These are phyloP conservation scores for Struthidea cinerea DNA, from an alignment of 2,113 vertebrate genomes.

Conservation along the genomic window DNA sequence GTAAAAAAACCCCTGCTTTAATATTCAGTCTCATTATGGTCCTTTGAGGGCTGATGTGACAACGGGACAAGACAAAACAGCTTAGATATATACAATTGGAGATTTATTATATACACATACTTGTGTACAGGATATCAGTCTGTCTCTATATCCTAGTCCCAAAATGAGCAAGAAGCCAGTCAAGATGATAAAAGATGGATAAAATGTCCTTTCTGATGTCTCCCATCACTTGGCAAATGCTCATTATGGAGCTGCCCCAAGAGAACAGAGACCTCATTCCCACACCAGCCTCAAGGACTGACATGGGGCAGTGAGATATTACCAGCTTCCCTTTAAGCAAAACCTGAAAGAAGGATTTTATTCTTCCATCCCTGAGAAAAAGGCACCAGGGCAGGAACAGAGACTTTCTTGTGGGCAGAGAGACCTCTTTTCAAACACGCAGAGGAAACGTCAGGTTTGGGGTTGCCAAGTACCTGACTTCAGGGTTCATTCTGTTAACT, in stretches of 20 bases:
- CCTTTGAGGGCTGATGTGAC: background rate
- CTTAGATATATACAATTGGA: background rate
- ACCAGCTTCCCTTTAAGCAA: background rate
- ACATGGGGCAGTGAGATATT: background rate
- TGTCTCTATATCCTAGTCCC: background rate
- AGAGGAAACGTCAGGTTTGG: background rate
- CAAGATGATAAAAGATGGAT: background rate
- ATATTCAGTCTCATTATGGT: background rate
- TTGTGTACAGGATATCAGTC: background rate
- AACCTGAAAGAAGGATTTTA: background rate
- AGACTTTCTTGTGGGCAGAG: background rate
- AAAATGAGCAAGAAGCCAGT: background rate
- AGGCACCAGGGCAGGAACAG: background rate
- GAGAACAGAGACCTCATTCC: background rate
- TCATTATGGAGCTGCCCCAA: background rate
- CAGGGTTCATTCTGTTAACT: conserved; percentile 54
- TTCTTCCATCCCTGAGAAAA: background rate
- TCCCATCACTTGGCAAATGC: background rate
- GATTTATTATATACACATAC: background rate
- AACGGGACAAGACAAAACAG: background rate
- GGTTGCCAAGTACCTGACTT: conserved; percentile 40
- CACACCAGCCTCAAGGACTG: background rate
- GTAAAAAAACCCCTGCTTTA: background rate
- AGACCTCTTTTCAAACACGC: background rate
- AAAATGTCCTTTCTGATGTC: background rate